Evolutionary conservation across 1,140 invertebrate genomes (phyloP), one percentile per base, ranked within the genome.

Genomic region (Drosophila auraria): DNA sequence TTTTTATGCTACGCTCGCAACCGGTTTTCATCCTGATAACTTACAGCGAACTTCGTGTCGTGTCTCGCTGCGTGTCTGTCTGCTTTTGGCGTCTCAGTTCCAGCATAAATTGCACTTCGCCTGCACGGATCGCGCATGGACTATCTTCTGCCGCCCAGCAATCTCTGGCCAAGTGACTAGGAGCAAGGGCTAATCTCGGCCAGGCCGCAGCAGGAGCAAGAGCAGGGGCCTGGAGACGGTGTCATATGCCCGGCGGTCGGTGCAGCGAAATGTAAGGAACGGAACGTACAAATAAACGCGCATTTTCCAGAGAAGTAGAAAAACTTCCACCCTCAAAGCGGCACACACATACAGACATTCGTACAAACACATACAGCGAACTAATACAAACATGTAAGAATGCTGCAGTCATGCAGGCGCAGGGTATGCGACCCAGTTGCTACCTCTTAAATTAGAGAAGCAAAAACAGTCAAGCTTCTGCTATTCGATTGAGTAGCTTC

Each of bases 231-330:
- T 44, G 47, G 30, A 30, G 44, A 20, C 38, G 30, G 73, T 74
- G 64, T 78, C 84, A 87, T 89, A 89, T 89, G 78, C 54, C 69
- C 59, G 36, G 42, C 61, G 51, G 66, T 53, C 76, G 73, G 80
- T 80, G 81, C 81, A 87, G 72, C 76, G 58, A 78, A 78, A 78
- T 89, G 74, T 69, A 75, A 84, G 68, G 86, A 84, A 82, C 69
- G 51, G 81, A 84, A 82, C 69, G 59, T 84, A 84, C 84, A 87
- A 89, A 90, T 90, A 89, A 87, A 87, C 84, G 84, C 86, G 87
- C 86, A 90, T 89, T 89, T 89, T 90, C 86, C 87, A 91, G 82
- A 90, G 86, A 90, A 90, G 82, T 86, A 91, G 87, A 89, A 90
- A 89, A 90, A 90, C 86, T 90, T 90, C 86, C 86, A 90, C 86